Evolutionary conservation across 2,888 invertebrate genomes (phyloP).

Genomic region (Heliconius ismenius): DNA sequence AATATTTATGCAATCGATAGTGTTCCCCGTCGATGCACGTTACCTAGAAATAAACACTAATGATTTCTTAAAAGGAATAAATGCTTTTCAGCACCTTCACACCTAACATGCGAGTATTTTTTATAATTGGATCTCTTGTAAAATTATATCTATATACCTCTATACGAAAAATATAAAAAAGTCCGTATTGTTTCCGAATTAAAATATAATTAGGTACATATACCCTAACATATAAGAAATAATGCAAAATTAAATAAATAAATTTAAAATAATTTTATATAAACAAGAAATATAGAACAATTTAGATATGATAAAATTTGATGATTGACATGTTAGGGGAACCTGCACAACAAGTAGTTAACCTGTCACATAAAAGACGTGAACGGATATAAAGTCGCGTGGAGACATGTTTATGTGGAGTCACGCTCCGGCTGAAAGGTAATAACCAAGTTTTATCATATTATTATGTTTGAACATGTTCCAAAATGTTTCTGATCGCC

Average conservation of each 20-base stretch:
- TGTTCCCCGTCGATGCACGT: background rate
- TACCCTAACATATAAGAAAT: no score
- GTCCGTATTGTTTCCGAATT: no score
- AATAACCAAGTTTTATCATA: constrained; percentile 37
- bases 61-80: background rate
- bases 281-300: background rate
- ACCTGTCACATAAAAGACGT: constrained; percentile 32
- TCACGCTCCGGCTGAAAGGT: constrained; percentile 37
- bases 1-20: constrained; percentile 24
- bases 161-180: no score
- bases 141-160: no score
- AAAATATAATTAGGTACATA: no score
- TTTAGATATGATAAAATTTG: background rate
- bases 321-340: constrained; percentile 20
- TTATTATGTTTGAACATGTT: constrained; percentile 40
- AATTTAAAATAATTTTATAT: background rate
- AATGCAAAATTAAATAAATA: background rate
- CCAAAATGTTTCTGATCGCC: constrained; percentile 31
- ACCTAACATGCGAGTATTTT: background rate
- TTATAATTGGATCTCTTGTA: background rate
- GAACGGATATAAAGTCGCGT: constrained; percentile 33
- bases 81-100: background rate
- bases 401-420: constrained; percentile 38
- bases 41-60: constrained; percentile 17
- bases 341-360: constrained; percentile 16